Conservation (phyloP, 1,140 invertebrate genomes). For the Drosophila mauritiana region DNA sequence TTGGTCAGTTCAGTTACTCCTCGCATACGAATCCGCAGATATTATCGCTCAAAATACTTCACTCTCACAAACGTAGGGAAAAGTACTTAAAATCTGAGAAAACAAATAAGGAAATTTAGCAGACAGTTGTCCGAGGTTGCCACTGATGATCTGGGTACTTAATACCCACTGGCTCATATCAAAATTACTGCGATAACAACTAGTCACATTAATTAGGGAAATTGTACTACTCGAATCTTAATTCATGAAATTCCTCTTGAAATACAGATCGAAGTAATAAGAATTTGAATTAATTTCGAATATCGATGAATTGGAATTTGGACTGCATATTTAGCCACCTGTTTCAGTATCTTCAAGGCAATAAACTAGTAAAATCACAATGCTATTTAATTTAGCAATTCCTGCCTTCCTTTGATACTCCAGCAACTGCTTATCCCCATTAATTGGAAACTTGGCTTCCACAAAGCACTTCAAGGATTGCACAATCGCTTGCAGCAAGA, state of each 20-base stretch:
- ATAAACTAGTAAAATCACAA: slow-evolving; percentile 2
- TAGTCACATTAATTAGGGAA: no score
- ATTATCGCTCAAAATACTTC: slow-evolving; percentile 43
- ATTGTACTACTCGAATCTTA: neutral
- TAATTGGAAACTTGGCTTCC: slow-evolving; percentile 27
- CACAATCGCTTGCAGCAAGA: slow-evolving; percentile 19
- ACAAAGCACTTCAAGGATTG: slow-evolving; percentile 30
- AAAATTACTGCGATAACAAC: no score
- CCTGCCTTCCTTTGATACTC: neutral
- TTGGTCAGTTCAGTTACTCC: slow-evolving; percentile 55
- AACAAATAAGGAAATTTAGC: slow-evolving; percentile 67
- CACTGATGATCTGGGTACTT: slow-evolving; percentile 8
- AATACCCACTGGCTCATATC: neutral
- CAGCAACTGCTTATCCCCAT: slow-evolving; percentile 1
- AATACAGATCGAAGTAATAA: neutral
- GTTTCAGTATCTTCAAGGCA: neutral
- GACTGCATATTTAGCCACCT: neutral
- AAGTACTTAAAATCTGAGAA: slow-evolving; percentile 46
- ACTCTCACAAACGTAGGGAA: slow-evolving; percentile 28
- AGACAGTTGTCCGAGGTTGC: neutral
- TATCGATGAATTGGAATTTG: neutral
- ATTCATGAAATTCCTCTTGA: neutral
- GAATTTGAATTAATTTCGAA: neutral
- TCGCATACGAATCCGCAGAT: slow-evolving; percentile 33
- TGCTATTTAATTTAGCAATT: neutral